Base-by-base conservation (phyloP, 2,888 invertebrate species). In the Caenorhabditis doughertyi region DNA sequence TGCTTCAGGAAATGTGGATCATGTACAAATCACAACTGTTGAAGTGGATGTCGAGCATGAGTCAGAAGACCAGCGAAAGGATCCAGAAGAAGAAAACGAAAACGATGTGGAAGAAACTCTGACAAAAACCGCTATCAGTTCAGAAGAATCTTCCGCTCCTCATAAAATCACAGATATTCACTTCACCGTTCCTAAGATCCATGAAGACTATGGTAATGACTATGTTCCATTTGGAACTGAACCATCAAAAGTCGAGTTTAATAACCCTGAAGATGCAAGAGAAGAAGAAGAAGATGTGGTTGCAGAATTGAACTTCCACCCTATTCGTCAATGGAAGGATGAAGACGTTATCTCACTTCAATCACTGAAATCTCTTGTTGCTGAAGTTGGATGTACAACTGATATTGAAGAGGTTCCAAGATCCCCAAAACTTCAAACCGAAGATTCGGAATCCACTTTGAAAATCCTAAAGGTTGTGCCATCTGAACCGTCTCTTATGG, bases 171-270 rank as follows among this genome's bases (percentile, higher is more conserved):
- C 51, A 11, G 71, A 79, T 18, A 1, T 65, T 16, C 72, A 79
- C 29, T 72, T 74, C 47, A 27, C 39, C 0, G 62, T 70, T 62
- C 60, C 77, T 1, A 53, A 53, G n/a, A 18, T 55, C 16, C 76
- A 67, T 47, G 39, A 35, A 11, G 76, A 76, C 13, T 68, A 49
- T 58, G 68, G 67, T 11, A 81, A 81, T 51, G 81, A 71, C 39
- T 81, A 81, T n/a, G 53, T 77, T 71, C 81, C 81, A 13, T 77
- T 76, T 35, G 81, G 81, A 18, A 70, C 76, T 7, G 81, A 81
- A 42, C 27, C 53, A 18, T 23, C 72, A 25, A 56, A 42, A 18
- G 68, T 51, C 3, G 53, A 51, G 11, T 77, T 67, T 32, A 21
- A 29, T 1, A 58, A 49, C 8, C 32, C 73, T 13, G 56, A 53